Conservation (phyloP, 1,140 invertebrate species). For the Orussus abietinus region DNA sequence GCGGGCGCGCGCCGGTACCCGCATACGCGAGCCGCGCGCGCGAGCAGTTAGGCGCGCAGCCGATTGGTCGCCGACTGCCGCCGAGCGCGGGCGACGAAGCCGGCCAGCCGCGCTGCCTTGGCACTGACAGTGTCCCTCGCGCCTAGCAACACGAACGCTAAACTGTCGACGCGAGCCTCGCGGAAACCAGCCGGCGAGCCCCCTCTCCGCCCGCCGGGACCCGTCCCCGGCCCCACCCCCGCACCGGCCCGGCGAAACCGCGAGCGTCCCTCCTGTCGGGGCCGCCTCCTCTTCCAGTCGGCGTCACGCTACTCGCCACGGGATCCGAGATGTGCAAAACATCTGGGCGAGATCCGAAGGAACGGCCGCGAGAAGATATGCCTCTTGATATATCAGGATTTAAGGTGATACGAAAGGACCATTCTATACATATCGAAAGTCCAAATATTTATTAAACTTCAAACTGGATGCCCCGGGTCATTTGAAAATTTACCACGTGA, state of each 20-base stretch:
- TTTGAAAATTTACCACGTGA: too few species aligned
- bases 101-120: conserved; percentile 33
- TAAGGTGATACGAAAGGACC: not conserved
- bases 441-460: not conserved
- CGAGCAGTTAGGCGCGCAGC: too few species aligned
- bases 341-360: not conserved
- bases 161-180: conserved; percentile 21
- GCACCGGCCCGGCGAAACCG: too few species aligned
- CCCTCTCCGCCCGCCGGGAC: conserved; percentile 11
- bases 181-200: conserved; percentile 14
- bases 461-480: too few species aligned
- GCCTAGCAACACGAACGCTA: conserved; percentile 39
- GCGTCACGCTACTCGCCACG: too few species aligned
- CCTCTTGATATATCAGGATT: not conserved
- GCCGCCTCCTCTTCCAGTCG: conserved; percentile 7
- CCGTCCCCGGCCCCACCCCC: not conserved
- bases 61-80: not conserved
- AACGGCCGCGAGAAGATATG: not conserved
- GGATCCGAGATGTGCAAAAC: too few species aligned
- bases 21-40: too few species aligned
- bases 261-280: conserved; percentile 14
- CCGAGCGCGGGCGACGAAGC: conserved; percentile 12
- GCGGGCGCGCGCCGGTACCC: too few species aligned
- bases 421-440: too few species aligned
- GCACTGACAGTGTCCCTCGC: conserved; percentile 41